Conservation (phyloP, 1,140 invertebrate species). For the Aphelinus certus region DNA sequence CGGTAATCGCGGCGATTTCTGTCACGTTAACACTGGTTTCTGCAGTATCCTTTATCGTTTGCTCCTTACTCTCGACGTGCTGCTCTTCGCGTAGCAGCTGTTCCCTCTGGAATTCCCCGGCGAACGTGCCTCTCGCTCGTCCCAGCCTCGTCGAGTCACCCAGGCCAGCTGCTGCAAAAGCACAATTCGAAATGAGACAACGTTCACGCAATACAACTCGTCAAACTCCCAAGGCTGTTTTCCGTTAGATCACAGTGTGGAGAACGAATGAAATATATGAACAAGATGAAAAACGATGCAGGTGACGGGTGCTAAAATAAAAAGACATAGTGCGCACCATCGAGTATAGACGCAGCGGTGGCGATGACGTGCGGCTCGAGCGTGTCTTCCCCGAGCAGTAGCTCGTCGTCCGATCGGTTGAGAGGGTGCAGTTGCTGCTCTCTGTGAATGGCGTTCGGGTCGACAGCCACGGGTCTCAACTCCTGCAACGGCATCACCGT, state of each 20-base stretch:
- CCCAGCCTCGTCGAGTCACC: conserved; percentile 55
- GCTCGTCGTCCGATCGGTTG: not conserved
- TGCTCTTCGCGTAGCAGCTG: conserved; percentile 44
- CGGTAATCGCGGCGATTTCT: conserved; percentile 77
- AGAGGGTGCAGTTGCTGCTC: not conserved
- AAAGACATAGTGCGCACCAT: conserved; percentile 40
- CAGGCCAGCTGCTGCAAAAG: conserved; percentile 40
- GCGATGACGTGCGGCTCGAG: conserved; percentile 48
- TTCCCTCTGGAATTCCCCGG: conserved; percentile 53
- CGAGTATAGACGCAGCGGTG: conserved; percentile 51
- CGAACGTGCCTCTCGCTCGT: conserved; percentile 55
- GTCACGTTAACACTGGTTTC: conserved; percentile 53
- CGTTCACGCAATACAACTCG: too few species aligned
- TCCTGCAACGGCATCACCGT: conserved; percentile 54
- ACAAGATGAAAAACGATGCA: too few species aligned
- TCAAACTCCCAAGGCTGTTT: too few species aligned
- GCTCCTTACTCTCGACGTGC: conserved; percentile 39
- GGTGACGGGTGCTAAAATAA: too few species aligned
- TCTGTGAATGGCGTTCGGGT: not conserved
- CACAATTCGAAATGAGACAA: too few species aligned
- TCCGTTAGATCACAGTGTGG: too few species aligned
- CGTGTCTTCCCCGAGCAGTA: conserved; percentile 44
- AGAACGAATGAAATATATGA: too few species aligned
- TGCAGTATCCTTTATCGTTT: conserved; percentile 1
- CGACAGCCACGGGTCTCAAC: not conserved